These are phyloP conservation scores for Apis florea DNA, from an alignment of 1,140 invertebrate species.

Conservation along the genomic window DNA sequence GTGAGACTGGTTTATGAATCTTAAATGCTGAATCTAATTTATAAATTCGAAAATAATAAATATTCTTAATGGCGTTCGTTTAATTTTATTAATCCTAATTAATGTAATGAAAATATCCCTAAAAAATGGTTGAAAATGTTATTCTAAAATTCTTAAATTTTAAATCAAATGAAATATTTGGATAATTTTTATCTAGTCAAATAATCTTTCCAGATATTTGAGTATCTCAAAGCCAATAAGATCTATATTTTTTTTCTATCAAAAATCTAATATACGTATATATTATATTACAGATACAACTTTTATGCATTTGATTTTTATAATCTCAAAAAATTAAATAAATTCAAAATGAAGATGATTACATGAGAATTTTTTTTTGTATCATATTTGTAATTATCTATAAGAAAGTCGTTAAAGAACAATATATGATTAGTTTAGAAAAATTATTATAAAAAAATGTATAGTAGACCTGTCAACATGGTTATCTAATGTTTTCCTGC, in stretches of 20 bases:
- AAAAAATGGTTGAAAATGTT: not conserved
- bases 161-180: no score
- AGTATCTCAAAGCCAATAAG: no score
- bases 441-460: not conserved
- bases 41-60: not conserved
- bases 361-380: not conserved
- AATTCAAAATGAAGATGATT: no score
- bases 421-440: not conserved
- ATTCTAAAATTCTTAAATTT: not conserved
- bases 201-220: no score
- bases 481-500: not conserved
- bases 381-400: not conserved
- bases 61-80: not conserved
- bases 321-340: no score
- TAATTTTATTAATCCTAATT: not conserved
- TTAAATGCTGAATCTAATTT: not conserved
- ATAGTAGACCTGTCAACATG: not conserved
- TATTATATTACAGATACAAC: no score
- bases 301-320: no score
- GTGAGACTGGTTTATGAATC: not conserved
- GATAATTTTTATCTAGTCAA: no score
- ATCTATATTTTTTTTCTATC: no score
- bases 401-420: no score
- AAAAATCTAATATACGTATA: no score
- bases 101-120: not conserved